A percentile compares a stretch with the other conserved stretches of the same genome.
These are phyloP conservation scores for Erythrolamprus reginae DNA, from an alignment of 2,113 vertebrate genomes.

Conservation along the genomic window DNA sequence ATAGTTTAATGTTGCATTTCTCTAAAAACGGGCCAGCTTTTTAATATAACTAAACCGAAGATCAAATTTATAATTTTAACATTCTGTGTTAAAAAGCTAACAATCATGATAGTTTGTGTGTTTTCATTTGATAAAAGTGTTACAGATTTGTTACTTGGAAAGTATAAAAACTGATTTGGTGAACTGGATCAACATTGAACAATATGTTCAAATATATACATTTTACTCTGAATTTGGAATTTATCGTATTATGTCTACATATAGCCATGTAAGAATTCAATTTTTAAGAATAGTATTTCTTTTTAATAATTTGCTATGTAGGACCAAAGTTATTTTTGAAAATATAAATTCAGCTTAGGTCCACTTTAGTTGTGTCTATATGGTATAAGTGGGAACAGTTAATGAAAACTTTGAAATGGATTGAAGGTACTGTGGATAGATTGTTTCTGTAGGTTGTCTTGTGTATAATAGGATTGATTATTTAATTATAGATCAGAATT, in stretches of 20 bases:
- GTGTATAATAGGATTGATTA: neutral
- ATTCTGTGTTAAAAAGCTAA: neutral
- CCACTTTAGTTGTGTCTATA: neutral
- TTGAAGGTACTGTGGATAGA: neutral
- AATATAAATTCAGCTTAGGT: neutral
- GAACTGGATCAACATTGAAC: neutral
- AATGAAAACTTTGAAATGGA: neutral
- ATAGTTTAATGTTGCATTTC: constrained; percentile 1
- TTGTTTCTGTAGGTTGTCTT: neutral
- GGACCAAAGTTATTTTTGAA: constrained; percentile 9
- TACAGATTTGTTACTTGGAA: neutral
- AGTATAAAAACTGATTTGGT: neutral
- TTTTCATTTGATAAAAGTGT: neutral
- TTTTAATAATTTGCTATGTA: constrained; percentile 18
- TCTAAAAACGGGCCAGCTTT: neutral
- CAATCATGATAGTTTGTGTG: neutral
- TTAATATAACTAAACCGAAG: neutral
- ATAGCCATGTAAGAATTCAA: neutral
- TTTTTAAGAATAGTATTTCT: fast-evolving
- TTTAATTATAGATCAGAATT: neutral
- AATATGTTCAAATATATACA: neutral
- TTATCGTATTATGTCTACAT: neutral
- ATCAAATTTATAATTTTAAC: neutral
- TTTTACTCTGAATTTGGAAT: constrained; percentile 26
- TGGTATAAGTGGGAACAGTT: neutral